These are phyloP conservation scores for Cossypha polioptera DNA, from an alignment of 2,797 vertebrate species.

Conservation along the genomic window DNA sequence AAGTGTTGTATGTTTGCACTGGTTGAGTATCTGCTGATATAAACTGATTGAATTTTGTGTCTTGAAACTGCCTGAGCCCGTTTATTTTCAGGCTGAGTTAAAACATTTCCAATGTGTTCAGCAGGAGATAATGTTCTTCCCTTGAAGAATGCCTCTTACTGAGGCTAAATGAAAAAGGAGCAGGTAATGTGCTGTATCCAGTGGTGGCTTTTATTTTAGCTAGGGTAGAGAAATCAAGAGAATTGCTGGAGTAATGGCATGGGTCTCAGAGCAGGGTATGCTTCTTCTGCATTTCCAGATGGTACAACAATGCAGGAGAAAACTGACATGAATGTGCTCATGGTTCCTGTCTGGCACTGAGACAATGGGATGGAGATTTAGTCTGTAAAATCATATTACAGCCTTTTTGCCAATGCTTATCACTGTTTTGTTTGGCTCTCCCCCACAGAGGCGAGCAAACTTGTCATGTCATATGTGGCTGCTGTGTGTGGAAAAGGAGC, in stretches of 20 bases:
- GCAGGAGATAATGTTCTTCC: neutral
- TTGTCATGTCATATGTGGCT: conserved; percentile 99
- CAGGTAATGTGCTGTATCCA: neutral
- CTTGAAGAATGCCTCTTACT: neutral
- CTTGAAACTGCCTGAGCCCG: neutral
- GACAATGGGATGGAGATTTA: neutral
- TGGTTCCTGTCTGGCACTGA: neutral
- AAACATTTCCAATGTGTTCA: neutral
- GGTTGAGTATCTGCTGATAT: neutral
- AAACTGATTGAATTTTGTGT: neutral
- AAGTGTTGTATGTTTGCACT: neutral
- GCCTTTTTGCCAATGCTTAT: neutral
- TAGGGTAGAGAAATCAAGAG: neutral
- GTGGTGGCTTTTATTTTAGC: neutral
- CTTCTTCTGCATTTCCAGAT: neutral
- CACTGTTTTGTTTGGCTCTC: conserved; percentile 5
- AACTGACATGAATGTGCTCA: neutral
- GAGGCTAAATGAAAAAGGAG: neutral
- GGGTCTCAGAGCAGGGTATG: neutral
- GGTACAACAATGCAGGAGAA: neutral
- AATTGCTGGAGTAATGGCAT: neutral
- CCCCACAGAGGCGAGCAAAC: conserved; percentile 94
- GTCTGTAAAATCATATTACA: neutral
- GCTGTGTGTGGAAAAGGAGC: conserved; percentile 98
- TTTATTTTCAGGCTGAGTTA: neutral